Evolutionary conservation across 2,797 vertebrate species (phyloP), one percentile per base, ranked within the genome.

Genomic region (Lutjanus campechanus): DNA sequence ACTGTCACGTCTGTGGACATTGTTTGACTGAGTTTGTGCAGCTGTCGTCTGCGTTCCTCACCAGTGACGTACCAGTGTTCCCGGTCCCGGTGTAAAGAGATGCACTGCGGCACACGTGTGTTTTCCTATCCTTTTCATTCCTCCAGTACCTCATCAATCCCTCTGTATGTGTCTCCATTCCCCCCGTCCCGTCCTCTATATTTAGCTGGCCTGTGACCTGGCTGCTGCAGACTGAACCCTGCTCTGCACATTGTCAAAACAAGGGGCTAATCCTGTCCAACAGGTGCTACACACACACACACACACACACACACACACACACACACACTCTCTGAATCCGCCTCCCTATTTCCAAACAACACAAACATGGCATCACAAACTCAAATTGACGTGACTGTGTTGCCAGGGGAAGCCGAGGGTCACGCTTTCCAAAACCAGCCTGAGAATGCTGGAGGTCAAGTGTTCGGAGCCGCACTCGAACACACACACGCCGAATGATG

Each of bases 231-330:
- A 73, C 53, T 25, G 25, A 76, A 69, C 63, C 10, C 50, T 10
- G 19, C 46, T 41, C 58, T 22, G 50, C 81, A 74, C 80, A 85
- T 75, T 84, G 81, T 88, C 86, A 79, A 85, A 89, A 90, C 82
- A 87, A 68, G 60, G 53, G 19, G 43, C 73, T 91, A 91, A 91
- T 88, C 82, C 89, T 40, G 59, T 11, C 36, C 89, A 91, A 91
- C 89, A 92, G 90, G 91, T 91, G 91, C 65, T 22, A 19, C 20
- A 41, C 47, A 20, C 29, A 22, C 61, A n/a, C 62, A 46, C 68
- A 59, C 44, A 63, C 49, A 36, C 64, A 17, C 41, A 36, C 64
- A 19, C 41, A 44, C 46, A 53, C 44, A 54, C 54, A 44, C 51
- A 64, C 53, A 63, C 70, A 60, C 51, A 20, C 19, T 4, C 20